Evolutionary conservation across 35 echinoderm and acorn worm species (phyloP), one percentile per base, ranked within the genome.

Genomic region (Diadema setosum): DNA sequence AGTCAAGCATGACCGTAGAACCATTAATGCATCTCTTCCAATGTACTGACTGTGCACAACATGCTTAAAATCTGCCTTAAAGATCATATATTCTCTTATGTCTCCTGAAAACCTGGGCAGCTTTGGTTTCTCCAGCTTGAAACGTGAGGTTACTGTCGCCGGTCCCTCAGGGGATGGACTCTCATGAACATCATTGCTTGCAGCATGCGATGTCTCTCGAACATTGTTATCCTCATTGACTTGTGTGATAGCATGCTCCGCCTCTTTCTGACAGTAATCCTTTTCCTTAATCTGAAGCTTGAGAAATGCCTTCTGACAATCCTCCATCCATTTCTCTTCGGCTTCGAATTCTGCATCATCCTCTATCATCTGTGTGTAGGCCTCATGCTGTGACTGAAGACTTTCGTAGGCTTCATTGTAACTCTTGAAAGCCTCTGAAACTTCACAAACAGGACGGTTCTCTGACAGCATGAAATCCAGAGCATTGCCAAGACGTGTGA

Each of bases 71-170:
- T 91, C 89, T 31, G 89, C 25, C 7, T 44, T 65, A 48, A 91
- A 91, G 5, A 56, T 76, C 27, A 58, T 50, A 50, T 81, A 92
- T 29, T 92, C 90, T 81, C 90, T 59, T 24, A 87, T 69, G 58
- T 92, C 84, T 2, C 90, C 84, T 18, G 41, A 70, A 42, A 92
- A 92, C 35, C 82, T 92, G 0, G 90, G 90, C 27, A 82, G 6
- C 57, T 57, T 61, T 34, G 87, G 74, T 41, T 60, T 82, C 70
- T 89, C 87, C 49, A 39, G 58, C 46, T 89, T 89, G 39, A 89
- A 82, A 29, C 49, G n/a, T 30, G 20, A 36, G 1, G 70, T 27
- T 18, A 59, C 21, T 24, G 44, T 24, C 34, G 74, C 41, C 1
- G 20, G 21, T 81, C 29, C 11, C 36, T 82, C 45, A 0, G 14